Base-by-base conservation (phyloP, 2,113 vertebrate species). In the Excalfactoria chinensis region DNA sequence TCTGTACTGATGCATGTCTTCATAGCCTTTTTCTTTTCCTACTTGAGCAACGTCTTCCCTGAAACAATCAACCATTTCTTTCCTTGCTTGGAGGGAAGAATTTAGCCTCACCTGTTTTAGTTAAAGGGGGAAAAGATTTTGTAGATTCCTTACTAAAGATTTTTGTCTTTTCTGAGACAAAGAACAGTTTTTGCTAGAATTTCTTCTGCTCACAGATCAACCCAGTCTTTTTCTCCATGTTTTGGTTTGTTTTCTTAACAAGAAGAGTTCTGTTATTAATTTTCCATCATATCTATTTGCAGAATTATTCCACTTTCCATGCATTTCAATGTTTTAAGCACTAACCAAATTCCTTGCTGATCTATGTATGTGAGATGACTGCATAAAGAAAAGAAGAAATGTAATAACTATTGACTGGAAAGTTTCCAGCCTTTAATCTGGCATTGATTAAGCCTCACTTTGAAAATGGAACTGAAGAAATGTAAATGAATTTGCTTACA, bases 371-470 rank as follows among this genome's bases (percentile, higher is more conserved):
- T 76, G 87, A 93, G 37, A 15, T 87, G 55, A 46, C 51, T 78
- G 30, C n/a, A 84, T 81, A 16, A 68, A 75, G 78, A 20, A 9
- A 41, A 34, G 66, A 89, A 87, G 49, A 87, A 93, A 93, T 84
- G 44, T 89, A 92, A 95, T 96, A 94, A 93, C 64, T 80, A 82
- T 80, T 56, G 74, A 89, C 60, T 35, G 44, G 71, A 87, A 80
- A 90, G 93, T 96, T 96, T 93, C 81, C 60, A 82, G 80, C 80
- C 64, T 69, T 73, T 93, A 95, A 94, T 93, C 73, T 82, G 63
- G 25, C 95, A 86, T 82, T 89, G 93, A 90, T 95, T 95, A 95
- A 94, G 64, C 66, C 60, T 93, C 69, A 34, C 84, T 76, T 80
- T 93, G 91, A 95, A 92, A 89, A 87, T 60, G 21, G 20, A 95